These are phyloP conservation scores for Orbicella faveolata DNA, from an alignment of 64 coral and sea anemone species.

Conservation along the genomic window DNA sequence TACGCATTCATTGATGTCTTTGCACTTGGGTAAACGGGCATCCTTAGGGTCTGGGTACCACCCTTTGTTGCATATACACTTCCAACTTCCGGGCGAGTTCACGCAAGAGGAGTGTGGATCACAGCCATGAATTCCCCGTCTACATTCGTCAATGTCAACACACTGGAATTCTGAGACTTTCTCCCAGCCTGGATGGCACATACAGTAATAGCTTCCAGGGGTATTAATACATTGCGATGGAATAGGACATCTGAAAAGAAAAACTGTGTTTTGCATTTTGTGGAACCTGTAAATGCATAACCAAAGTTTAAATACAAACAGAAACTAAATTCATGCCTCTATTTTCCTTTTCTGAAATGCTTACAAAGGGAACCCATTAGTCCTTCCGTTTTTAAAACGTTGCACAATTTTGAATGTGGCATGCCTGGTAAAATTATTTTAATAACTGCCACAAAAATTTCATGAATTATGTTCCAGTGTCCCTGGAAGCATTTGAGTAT, in stretches of 20 bases:
- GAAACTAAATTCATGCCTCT: no score
- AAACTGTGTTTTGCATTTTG: background rate
- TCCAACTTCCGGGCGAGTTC: constrained; percentile 64
- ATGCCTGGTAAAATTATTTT: no score
- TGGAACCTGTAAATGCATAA: no score
- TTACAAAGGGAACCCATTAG: no score
- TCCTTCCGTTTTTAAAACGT: background rate
- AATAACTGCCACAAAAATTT: no score
- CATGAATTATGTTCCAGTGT: no score
- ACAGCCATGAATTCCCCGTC: constrained; percentile 63
- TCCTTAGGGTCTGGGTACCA: constrained; percentile 58
- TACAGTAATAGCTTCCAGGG: constrained; percentile 62
- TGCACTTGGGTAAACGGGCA: constrained; percentile 52
- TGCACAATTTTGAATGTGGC: background rate
- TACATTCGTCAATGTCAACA: constrained; percentile 63
- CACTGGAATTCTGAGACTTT: constrained; percentile 63
- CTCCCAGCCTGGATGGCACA: constrained; percentile 53
- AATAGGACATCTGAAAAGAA: constrained; percentile 35
- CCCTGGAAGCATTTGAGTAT: no score
- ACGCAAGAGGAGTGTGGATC: constrained; percentile 43
- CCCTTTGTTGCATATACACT: constrained; percentile 57
- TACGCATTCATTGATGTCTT: constrained; percentile 63
- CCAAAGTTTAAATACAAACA: no score
- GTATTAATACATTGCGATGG: constrained; percentile 57
- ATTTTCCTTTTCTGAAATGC: no score